Conservation (phyloP, 2,113 vertebrate species). For the Lasiurus borealis region DNA sequence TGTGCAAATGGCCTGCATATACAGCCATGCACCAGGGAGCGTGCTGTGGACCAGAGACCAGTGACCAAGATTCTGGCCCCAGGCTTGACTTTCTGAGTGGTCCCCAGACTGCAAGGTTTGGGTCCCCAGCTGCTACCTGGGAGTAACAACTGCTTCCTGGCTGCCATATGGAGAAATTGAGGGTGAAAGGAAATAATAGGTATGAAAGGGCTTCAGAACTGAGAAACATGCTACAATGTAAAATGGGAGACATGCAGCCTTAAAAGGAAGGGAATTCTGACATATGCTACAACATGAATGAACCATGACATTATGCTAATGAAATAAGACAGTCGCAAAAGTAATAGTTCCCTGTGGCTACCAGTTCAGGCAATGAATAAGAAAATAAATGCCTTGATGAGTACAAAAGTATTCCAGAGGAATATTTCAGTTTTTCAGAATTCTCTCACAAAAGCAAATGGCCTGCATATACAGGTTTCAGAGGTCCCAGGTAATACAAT, state of each 20-base stretch:
- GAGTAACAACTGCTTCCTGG: background rate
- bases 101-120: background rate
- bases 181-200: background rate
- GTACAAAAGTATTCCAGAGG: background rate
- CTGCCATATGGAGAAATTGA: background rate
- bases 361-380: background rate
- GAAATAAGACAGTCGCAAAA: background rate
- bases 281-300: fast-evolving
- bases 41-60: fast-evolving
- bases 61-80: background rate
- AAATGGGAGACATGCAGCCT: background rate
- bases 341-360: background rate
- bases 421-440: background rate
- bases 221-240: background rate
- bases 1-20: background rate
- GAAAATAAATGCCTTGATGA: background rate
- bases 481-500: background rate
- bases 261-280: background rate
- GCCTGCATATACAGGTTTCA: background rate
- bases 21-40: background rate
- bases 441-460: background rate
- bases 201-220: background rate
- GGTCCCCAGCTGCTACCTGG: background rate
- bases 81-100: background rate
- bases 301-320: background rate